A percentile compares a stretch with the other conserved stretches of the same genome.
These are phyloP conservation scores for Brachionus sp. DNA, from an alignment of 1,140 invertebrate species.

Conservation along the genomic window DNA sequence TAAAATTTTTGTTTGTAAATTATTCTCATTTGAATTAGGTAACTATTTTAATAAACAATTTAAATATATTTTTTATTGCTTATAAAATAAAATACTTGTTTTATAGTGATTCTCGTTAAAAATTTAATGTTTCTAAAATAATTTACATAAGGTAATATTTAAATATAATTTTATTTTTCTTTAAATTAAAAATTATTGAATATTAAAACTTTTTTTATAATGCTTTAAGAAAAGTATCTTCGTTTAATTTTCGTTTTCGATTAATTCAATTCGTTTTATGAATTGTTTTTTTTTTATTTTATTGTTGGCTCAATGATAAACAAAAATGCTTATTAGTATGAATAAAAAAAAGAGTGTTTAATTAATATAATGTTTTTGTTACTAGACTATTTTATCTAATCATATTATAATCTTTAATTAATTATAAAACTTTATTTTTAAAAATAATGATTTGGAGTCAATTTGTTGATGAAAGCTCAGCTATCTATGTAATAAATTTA, in stretches of 20 bases:
- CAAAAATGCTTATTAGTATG: background rate
- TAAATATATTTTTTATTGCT: background rate
- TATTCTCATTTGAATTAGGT: background rate
- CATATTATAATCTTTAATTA: background rate
- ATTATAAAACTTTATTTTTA: background rate
- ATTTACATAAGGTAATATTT: background rate
- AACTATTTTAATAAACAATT: conserved; percentile 6
- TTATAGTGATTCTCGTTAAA: background rate
- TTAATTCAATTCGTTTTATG: too few relatives aligned
- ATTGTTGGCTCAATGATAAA: background rate
- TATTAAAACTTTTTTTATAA: background rate
- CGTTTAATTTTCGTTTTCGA: background rate
- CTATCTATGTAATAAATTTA: conserved; percentile 16
- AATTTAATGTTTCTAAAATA: background rate
- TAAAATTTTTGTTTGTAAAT: background rate
- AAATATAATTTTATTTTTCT: background rate
- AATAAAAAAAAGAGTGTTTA: background rate
- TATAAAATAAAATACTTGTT: background rate
- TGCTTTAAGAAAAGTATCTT: background rate
- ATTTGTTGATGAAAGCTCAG: background rate
- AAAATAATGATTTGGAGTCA: background rate
- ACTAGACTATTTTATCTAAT: background rate
- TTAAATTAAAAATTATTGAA: background rate
- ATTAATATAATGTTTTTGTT: background rate
- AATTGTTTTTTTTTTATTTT: background rate